These are phyloP conservation scores for Corythoichthys intestinalis DNA, from an alignment of 2,113 vertebrate species.

Conservation along the genomic window DNA sequence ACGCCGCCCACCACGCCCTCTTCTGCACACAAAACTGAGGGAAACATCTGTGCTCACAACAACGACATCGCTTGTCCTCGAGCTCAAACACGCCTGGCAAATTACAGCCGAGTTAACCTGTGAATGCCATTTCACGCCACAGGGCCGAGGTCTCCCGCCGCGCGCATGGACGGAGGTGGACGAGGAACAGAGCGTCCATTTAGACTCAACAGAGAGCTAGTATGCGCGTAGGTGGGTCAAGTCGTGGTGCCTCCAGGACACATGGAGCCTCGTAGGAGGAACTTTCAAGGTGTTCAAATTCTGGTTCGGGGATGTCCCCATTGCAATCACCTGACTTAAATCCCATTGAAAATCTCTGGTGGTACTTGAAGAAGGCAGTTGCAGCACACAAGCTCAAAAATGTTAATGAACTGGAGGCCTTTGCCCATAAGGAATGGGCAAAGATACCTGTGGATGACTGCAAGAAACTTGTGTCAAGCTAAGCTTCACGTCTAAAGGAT, in stretches of 20 bases:
- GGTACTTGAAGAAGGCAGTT: no score
- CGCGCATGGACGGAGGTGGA: neutral
- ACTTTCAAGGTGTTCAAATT: neutral
- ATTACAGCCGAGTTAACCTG: constrained; percentile 55
- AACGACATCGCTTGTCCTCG: constrained; percentile 51
- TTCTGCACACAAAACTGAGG: constrained; percentile 39
- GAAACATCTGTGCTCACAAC: constrained; percentile 14
- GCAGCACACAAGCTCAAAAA: no score
- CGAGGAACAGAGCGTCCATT: constrained; percentile 45
- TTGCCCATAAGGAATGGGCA: no score
- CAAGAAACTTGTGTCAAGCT: no score
- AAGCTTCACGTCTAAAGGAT: no score
- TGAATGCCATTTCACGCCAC: constrained; percentile 34
- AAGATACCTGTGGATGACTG: no score
- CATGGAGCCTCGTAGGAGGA: neutral
- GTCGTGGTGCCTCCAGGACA: neutral
- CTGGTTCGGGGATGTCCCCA: no score
- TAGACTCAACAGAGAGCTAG: constrained; percentile 44
- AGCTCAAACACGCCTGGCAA: constrained; percentile 24
- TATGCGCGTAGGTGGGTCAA: constrained; percentile 23
- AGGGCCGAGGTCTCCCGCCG: constrained; percentile 31
- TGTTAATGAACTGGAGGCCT: no score
- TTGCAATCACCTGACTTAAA: no score
- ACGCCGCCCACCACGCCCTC: constrained; percentile 1
- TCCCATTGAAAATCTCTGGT: no score